phyloP scores from a whole-genome alignment of 1,140 invertebrate genomes.

The Drosophila seguyi region DNA sequence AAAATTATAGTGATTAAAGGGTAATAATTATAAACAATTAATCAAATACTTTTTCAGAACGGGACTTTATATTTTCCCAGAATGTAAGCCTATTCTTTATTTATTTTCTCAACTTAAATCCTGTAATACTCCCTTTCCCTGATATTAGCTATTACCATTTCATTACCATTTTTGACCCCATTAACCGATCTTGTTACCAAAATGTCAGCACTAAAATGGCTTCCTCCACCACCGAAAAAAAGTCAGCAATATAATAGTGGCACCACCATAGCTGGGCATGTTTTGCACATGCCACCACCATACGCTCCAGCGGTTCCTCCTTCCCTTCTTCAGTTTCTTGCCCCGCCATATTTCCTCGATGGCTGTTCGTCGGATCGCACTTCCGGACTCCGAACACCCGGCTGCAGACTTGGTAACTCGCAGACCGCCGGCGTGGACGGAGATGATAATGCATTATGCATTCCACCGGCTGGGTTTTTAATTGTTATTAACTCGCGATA shows the following conservation, averaged over 20 bases:
- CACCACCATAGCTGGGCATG: constrained; percentile 28
- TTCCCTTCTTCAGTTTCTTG: not conserved
- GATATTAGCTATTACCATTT: not conserved
- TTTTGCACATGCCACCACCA: constrained; percentile 49
- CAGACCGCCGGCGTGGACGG: constrained; percentile 54
- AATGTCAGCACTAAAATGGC: constrained; percentile 52
- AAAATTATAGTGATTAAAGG: not conserved
- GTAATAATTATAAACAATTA: not conserved
- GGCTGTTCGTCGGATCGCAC: constrained; percentile 60
- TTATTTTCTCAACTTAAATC: not conserved
- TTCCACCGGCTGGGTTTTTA: constrained; percentile 63
- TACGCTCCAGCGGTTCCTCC: constrained; percentile 48
- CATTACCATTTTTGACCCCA: constrained; percentile 10
- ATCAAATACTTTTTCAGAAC: too few relatives aligned
- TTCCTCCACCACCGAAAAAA: constrained; percentile 23
- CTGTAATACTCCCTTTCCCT: not conserved
- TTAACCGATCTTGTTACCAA: constrained; percentile 45
- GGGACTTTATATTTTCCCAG: not conserved
- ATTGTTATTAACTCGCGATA: constrained; percentile 71
- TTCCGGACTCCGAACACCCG: constrained; percentile 51
- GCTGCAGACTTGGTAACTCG: not conserved
- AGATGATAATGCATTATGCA: constrained; percentile 79
- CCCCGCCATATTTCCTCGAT: constrained; percentile 53
- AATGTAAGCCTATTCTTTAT: not conserved
- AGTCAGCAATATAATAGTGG: not conserved